Base-by-base conservation (phyloP, 2,888 invertebrate species). In the Aporophyla lueneburgensis region DNA sequence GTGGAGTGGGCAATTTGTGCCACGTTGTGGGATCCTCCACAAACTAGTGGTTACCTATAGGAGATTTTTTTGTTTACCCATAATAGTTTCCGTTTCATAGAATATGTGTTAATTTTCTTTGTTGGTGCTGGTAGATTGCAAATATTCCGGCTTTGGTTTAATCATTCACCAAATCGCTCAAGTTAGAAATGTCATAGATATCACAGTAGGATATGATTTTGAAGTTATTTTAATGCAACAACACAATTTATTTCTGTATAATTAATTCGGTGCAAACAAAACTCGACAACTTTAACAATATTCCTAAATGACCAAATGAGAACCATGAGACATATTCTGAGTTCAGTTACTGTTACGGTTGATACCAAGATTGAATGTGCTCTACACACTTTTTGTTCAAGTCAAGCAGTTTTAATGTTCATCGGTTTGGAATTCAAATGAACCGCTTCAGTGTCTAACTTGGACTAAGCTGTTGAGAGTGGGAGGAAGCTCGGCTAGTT, bases 1-100 rank as follows among this genome's bases (percentile, higher is more conserved):
- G 74, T 58, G 51, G 27, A 83, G 83, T 86, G 74, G 83, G 83
- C 83, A 86, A 86, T 83, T 78, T 86, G 61, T 74, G 40, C 54
- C 68, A 68, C 27, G 43, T 33, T 49, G 33, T 49, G 58, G 27
- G 33, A 65, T 71, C 21, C 61, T 61, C 27, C 16, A 61, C 70
- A 53, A 71, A 85, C 24, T 66, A 54, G 33, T 59, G 1, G 16
- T 5, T 54, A 51, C 16, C 4, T 3, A n/a, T 33, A n/a, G 51
- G 21, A 76, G 43, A 33, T 40, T n/a, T 59, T 66, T 54, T 58
- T 78, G 62, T 70, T 40, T 33, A 33, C 33, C 33, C 33, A 40
- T 51, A 74, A 58, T 67, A 33, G 59, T 62, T 71, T 71, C 12
- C 46, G 51, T 67, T 62, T 62, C 56, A 19, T 12, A 54, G 21